Conservation (phyloP, 2,797 vertebrate species). For the Channa striata region DNA sequence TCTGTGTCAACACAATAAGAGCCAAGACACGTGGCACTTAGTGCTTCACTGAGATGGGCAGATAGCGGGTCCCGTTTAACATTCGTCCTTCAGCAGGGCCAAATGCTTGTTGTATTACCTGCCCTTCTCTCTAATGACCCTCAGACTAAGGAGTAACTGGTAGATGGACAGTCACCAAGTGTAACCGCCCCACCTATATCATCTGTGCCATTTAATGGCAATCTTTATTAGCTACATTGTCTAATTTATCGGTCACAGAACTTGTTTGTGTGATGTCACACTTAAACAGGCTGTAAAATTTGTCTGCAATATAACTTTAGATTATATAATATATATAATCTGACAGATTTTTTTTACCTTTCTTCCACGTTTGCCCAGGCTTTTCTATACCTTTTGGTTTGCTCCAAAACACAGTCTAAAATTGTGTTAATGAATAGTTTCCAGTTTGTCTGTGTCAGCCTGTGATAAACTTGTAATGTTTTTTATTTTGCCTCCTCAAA, state of each 20-base stretch:
- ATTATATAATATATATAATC: too few relatives aligned
- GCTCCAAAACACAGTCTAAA: too few relatives aligned
- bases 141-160: constrained; percentile 51
- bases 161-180: constrained; percentile 23
- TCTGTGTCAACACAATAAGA: constrained; percentile 72
- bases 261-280: constrained; percentile 51
- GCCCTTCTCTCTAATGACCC: constrained; percentile 58
- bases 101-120: constrained; percentile 48
- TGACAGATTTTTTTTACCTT: not conserved
- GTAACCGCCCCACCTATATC: constrained; percentile 59
- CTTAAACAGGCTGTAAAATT: constrained; percentile 36
- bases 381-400: too few relatives aligned
- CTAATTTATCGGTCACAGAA: constrained; percentile 43
- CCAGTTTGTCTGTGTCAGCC: too few relatives aligned
- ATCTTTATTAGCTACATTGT: constrained; percentile 65
- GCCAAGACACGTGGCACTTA: constrained; percentile 67
- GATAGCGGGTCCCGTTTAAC: constrained; percentile 64
- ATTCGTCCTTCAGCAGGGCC: constrained; percentile 29
- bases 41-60: constrained; percentile 67
- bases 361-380: too few relatives aligned
- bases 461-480: too few relatives aligned
- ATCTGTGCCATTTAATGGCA: constrained; percentile 40
- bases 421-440: too few relatives aligned
- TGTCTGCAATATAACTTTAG: constrained; percentile 6
- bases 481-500: too few relatives aligned